These are phyloP conservation scores for Pomphorhynchus laevis DNA, from an alignment of 1,140 invertebrate species.

Conservation along the genomic window DNA sequence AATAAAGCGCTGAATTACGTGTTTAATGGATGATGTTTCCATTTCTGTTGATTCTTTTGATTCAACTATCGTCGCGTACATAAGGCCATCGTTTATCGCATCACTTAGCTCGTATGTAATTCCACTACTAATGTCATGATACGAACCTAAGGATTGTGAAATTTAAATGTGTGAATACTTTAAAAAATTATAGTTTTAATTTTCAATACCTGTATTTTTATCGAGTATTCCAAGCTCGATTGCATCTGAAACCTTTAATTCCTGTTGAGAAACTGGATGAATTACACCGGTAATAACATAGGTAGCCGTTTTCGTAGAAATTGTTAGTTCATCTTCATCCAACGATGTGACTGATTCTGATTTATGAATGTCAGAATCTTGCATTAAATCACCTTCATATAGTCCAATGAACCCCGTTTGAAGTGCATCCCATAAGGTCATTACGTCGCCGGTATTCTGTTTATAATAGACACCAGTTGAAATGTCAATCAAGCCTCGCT, in stretches of 20 bases:
- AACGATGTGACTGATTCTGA: constrained; percentile 4
- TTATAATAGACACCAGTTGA: constrained; percentile 4
- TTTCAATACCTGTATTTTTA: constrained; percentile 2
- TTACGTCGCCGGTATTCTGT: constrained; percentile 1
- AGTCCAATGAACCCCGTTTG: constrained; percentile 1
- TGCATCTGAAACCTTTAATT: constrained; percentile 9
- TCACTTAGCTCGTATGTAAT: constrained; percentile 7
- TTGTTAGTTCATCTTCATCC: constrained; percentile 10
- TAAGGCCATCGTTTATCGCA: constrained; percentile 8
- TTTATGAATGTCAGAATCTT: background rate
- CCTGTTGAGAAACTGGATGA: constrained; percentile 8
- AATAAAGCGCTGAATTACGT: constrained; percentile 6
- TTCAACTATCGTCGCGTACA: constrained; percentile 8
- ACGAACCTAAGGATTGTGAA: background rate
- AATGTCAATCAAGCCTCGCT: constrained; percentile 5
- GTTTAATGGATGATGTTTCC: constrained; percentile 3
- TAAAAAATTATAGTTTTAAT: background rate
- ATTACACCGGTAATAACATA: constrained; percentile 9
- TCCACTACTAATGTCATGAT: constrained; percentile 6
- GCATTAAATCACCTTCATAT: background rate
- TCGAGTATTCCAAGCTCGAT: constrained; percentile 7
- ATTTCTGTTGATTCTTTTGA: constrained; percentile 1
- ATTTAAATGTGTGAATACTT: background rate
- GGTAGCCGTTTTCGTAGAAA: constrained; percentile 8
- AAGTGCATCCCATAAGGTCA: constrained; percentile 1